These are phyloP conservation scores for Sphaerophoria taeniata DNA, from an alignment of 2,888 invertebrate genomes.

Conservation along the genomic window DNA sequence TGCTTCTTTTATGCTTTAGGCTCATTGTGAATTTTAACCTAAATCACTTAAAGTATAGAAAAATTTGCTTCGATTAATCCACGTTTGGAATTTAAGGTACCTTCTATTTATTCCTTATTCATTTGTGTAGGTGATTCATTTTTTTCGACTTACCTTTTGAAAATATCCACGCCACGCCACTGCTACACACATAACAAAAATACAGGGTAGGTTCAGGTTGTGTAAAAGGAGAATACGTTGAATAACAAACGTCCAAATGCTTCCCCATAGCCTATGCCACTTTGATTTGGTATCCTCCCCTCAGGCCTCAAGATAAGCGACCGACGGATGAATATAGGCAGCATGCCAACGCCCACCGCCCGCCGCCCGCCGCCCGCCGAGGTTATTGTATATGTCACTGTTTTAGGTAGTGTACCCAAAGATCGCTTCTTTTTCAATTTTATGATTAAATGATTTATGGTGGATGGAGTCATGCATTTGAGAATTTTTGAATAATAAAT, in stretches of 20 bases:
- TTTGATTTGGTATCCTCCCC: neutral
- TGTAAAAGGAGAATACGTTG: neutral
- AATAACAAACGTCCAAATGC: conserved; percentile 45
- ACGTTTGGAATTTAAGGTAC: too few species aligned
- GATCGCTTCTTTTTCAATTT: conserved; percentile 70
- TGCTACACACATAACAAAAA: too few species aligned
- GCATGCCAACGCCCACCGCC: neutral
- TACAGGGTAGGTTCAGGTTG: neutral
- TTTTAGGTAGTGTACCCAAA: neutral
- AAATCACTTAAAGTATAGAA: too few species aligned
- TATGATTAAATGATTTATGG: conserved; percentile 72
- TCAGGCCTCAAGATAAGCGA: conserved; percentile 6
- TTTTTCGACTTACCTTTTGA: too few species aligned
- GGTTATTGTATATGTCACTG: neutral
- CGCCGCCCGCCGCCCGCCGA: conserved; percentile 33
- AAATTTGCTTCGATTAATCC: too few species aligned
- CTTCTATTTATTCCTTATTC: too few species aligned
- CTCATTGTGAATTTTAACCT: too few species aligned
- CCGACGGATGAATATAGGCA: conserved; percentile 40
- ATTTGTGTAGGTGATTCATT: too few species aligned
- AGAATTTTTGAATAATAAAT: conserved; percentile 51
- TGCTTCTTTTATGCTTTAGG: too few species aligned
- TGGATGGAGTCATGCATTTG: conserved; percentile 59
- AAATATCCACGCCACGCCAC: too few species aligned
- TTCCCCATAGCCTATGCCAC: neutral